A percentile compares a stretch with the other conserved stretches of the same genome.
phyloP scores from a whole-genome alignment of 2,113 vertebrate species.

The Talpa occidentalis region DNA sequence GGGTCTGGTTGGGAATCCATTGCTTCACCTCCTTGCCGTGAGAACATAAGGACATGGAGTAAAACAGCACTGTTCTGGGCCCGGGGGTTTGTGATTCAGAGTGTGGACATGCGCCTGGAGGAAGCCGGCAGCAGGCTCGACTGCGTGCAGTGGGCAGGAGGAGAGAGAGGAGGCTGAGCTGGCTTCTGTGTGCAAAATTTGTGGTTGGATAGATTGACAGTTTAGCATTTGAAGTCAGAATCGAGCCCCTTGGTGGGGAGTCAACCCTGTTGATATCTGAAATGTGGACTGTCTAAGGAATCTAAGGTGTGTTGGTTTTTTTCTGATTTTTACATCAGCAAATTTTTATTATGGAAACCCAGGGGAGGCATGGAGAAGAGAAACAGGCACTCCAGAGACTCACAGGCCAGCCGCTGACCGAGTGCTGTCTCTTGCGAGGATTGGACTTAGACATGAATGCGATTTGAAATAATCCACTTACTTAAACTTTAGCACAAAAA shows the following conservation, averaged over 20 bases:
- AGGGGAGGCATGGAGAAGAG: background rate
- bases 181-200: background rate
- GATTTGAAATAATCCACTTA: background rate
- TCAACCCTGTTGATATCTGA: background rate
- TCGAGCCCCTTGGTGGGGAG: background rate
- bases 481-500: conserved; percentile 17
- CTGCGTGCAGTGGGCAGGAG: background rate
- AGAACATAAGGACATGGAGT: too few species aligned
- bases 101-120: too few species aligned
- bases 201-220: background rate
- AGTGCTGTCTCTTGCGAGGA: background rate
- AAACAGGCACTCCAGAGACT: background rate
- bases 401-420: background rate
- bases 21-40: too few species aligned
- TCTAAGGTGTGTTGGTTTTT: background rate
- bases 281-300: background rate
- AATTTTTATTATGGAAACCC: background rate
- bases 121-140: too few species aligned
- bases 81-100: background rate
- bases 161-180: background rate
- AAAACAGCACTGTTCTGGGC: too few species aligned
- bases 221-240: background rate
- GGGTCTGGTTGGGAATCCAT: too few species aligned
- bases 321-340: conserved; percentile 7
- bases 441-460: conserved; percentile 2